Conservation (phyloP, 1,140 invertebrate species). For the Brachionus manjavacas region DNA sequence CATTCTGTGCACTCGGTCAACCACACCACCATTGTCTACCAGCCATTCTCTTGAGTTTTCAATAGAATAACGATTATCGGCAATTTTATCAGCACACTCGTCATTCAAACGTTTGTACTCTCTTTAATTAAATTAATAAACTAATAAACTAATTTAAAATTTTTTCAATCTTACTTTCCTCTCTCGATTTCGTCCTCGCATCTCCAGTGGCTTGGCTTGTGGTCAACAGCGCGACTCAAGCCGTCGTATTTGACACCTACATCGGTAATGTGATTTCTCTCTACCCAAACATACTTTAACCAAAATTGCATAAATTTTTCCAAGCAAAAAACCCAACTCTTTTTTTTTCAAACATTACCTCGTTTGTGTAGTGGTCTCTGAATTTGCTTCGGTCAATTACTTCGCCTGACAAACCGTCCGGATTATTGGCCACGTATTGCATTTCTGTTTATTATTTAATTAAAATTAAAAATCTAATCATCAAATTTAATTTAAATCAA, state of each 20-base stretch:
- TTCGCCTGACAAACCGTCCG: conserved; percentile 33
- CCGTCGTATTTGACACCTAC: conserved; percentile 40
- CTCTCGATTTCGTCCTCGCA: conserved; percentile 40
- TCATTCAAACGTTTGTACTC: conserved; percentile 42
- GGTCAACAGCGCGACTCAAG: conserved; percentile 16
- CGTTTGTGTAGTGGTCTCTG: conserved; percentile 40
- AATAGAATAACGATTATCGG: conserved; percentile 38
- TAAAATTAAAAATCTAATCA: not conserved
- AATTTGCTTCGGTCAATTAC: conserved; percentile 30
- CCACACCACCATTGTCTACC: conserved; percentile 22
- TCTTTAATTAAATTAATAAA: not conserved
- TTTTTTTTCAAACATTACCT: not conserved
- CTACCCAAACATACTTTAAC: conserved; percentile 40
- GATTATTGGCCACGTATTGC: conserved; percentile 24
- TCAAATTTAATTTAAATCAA: not conserved
- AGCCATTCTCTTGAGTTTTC: conserved; percentile 32
- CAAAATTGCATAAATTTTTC: not conserved
- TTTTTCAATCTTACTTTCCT: conserved; percentile 30
- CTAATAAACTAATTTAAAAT: not conserved
- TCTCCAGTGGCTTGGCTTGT: conserved; percentile 39
- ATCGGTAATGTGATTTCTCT: conserved; percentile 41
- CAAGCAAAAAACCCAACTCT: not conserved
- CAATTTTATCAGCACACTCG: conserved; percentile 43
- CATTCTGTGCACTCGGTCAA: conserved; percentile 32
- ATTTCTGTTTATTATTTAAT: conserved; percentile 1